These are phyloP conservation scores for Tenthredo distinguenda DNA, from an alignment of 2,888 invertebrate species.

Conservation along the genomic window DNA sequence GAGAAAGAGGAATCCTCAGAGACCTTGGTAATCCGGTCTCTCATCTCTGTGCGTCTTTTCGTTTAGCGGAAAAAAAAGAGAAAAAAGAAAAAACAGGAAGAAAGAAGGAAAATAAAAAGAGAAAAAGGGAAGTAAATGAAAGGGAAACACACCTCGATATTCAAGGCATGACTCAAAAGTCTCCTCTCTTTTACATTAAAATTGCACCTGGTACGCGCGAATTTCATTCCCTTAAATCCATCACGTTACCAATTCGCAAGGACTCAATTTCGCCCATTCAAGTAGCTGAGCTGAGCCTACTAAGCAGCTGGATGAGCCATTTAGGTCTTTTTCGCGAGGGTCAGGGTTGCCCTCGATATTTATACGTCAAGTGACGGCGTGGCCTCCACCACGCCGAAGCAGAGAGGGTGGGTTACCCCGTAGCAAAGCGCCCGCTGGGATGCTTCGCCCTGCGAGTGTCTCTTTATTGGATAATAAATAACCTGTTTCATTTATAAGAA, in stretches of 20 bases:
- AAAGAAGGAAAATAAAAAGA: background rate
- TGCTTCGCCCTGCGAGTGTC: slow-evolving; percentile 66
- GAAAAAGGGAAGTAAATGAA: background rate
- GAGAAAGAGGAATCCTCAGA: slow-evolving; percentile 29
- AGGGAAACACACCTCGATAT: slow-evolving; percentile 11
- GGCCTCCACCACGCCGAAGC: background rate
- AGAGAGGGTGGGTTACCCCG: background rate
- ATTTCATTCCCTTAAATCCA: slow-evolving; percentile 31
- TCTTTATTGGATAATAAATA: slow-evolving; percentile 75
- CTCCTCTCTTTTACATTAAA: slow-evolving; percentile 1
- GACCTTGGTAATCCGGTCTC: slow-evolving; percentile 33
- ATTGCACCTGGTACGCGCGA: slow-evolving; percentile 5
- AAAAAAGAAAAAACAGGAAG: background rate
- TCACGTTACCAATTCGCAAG: slow-evolving; percentile 28
- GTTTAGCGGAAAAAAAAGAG: background rate
- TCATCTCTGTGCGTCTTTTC: slow-evolving; percentile 15
- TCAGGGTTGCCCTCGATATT: slow-evolving; percentile 46
- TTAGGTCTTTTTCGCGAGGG: slow-evolving; percentile 11
- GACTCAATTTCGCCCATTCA: slow-evolving; percentile 36
- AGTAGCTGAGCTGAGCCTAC: slow-evolving; percentile 19
- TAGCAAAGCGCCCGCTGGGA: slow-evolving; percentile 57
- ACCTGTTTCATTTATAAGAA: slow-evolving; percentile 73
- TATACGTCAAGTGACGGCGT: slow-evolving; percentile 43
- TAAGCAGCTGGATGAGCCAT: slow-evolving; percentile 21
- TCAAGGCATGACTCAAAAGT: background rate